Evolutionary conservation across 2,113 vertebrate genomes (phyloP), one percentile per base, ranked within the genome.

Genomic region (Rissa tridactyla): DNA sequence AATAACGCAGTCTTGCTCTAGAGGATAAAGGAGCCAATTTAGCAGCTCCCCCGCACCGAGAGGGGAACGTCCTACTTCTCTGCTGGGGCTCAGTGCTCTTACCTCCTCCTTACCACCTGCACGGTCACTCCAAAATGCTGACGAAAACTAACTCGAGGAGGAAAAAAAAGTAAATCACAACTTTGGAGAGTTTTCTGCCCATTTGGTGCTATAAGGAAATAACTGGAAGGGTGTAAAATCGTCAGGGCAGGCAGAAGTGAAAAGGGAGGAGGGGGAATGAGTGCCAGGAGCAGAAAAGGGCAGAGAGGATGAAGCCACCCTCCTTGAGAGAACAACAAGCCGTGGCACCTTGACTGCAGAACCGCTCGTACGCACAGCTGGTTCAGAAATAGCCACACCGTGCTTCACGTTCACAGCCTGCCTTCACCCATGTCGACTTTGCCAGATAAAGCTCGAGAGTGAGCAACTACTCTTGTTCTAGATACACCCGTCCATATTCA

Each of bases 41-140:
- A 36, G 86, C 16, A 70, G 54, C 22, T 69, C 32, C 30, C 42
- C 38, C 65, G 32, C 44, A 65, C 11, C 1, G 15, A 40, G 12
- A 62, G 7, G 21, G 5, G 27, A 91, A 81, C 0, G 0, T 21
- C 62, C 51, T 21, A 2, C 5, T 14, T 61, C 44, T 36, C 73
- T 66, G 34, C 46, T 36, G 55, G 16, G 11, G 20, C 52, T 58
- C 42, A 30, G 11, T 16, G 38, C 11, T 76, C 61, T 21, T 14
- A 47, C 27, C 17, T 38, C 17, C 29, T 34, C 64, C 49, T 72
- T 18, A 6, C 6, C 47, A 79, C 32, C 19, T 16, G 9, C 66
- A 36, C 47, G 69, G 26, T 19, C 12, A 49, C 61, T 60, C 80
- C 46, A 6, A 77, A 65, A 65, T 7, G 34, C 72, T 47, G 54